Base-by-base conservation (phyloP, 2,797 vertebrate species). In the Pygocentrus nattereri region DNA sequence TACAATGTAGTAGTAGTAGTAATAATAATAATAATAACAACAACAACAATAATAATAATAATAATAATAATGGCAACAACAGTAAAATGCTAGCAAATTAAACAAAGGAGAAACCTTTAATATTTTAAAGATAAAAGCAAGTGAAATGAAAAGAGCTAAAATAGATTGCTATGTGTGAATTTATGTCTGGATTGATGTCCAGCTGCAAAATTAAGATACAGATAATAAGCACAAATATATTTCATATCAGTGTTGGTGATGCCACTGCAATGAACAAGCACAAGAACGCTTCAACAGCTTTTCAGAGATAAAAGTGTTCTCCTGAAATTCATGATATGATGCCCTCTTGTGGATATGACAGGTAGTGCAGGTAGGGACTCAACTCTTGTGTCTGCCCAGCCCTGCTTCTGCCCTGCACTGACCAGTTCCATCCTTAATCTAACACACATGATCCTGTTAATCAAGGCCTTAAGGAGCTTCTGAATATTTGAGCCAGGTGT, bases 281-380 rank as follows among this genome's bases (percentile, higher is more conserved):
- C 27, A 73, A 38, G 31, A 71, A 71, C 27, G 47, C 69, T 71
- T 71, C 52, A 52, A 70, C n/a, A 62, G 34, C 30, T 65, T 65
- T 65, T 11, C 31, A 3, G 31, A 58, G 49, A 59, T 74, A 18
- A 47, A 73, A 25, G 23, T 38, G 30, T 58, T 50, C 27, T 31
- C n/a, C 30, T 52, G 44, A 11, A 64, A 79, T 64, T 1, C 31
- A 25, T 50, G 19, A 64, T n/a, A 10, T 69, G 27, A 38, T 76
- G 79, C 82, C 82, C 74, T 84, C 85, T 84, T 61, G 71, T 74
- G 82, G 79, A 65, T 19, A 59, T 70, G 47, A 15, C 16, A n/a
- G 7, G 23, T 21, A 58, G 75, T 76, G 54, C 68, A 73, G 41
- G 0, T 67, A 31, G 18, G 50, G 18, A 18, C 52, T 75, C 50